Evolutionary conservation across 1,140 invertebrate genomes (phyloP).

Genomic region (Batillaria attramentaria): DNA sequence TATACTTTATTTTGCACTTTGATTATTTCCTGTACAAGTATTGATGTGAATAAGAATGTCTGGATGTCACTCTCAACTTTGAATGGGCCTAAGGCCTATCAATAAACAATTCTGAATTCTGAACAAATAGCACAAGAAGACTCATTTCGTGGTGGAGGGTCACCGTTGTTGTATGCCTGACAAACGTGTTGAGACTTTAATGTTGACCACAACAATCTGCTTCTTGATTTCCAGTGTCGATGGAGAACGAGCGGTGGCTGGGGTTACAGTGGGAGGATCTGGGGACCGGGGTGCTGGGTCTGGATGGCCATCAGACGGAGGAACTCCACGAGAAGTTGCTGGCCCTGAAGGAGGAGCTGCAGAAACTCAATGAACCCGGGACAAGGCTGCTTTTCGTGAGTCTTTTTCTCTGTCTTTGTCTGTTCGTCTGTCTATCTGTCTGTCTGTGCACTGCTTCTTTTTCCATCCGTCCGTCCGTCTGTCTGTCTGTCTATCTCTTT

Average conservation of each 20-base stretch:
- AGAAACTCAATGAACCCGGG: slow-evolving; percentile 35
- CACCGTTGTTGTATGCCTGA: too few species aligned
- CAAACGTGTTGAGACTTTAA: too few species aligned
- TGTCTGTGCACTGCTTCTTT: not conserved
- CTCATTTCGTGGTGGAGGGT: too few species aligned
- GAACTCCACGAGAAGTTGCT: slow-evolving; percentile 52
- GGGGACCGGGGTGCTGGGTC: slow-evolving; percentile 28
- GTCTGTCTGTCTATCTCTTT: not conserved
- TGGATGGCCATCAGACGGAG: slow-evolving; percentile 31
- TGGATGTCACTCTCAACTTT: too few species aligned
- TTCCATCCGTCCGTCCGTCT: not conserved
- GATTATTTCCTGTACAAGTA: too few species aligned
- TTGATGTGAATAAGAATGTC: too few species aligned
- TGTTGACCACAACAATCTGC: too few species aligned
- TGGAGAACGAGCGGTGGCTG: slow-evolving; percentile 40
- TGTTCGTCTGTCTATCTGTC: not conserved
- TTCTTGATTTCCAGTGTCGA: slow-evolving; percentile 28
- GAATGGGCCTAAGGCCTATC: too few species aligned
- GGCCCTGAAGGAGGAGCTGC: slow-evolving; percentile 53
- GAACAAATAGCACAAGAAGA: too few species aligned
- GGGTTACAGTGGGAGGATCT: slow-evolving; percentile 31
- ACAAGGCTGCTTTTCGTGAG: slow-evolving; percentile 28
- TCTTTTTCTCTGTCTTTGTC: not conserved
- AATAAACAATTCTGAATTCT: too few species aligned
- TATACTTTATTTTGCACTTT: too few species aligned